These are phyloP conservation scores for Habrosyne pyritoides DNA, from an alignment of 2,888 invertebrate genomes.

Conservation along the genomic window DNA sequence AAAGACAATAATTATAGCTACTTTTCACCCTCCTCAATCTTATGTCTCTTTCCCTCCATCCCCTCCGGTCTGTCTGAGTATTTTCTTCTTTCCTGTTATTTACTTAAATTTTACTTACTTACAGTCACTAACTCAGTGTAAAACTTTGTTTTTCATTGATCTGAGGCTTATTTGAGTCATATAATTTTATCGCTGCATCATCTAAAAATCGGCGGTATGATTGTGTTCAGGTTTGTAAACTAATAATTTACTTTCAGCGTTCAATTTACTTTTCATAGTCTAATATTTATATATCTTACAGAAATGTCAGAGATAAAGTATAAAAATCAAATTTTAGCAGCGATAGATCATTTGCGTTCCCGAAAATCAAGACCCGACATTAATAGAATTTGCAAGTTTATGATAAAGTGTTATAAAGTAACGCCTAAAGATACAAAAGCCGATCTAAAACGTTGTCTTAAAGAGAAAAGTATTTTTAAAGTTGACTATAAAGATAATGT, in stretches of 20 bases:
- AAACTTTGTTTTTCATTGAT: no score
- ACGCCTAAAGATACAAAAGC: slow-evolving; percentile 87
- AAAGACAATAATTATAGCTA: no score
- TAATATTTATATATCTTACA: slow-evolving; percentile 46
- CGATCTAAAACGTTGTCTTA: slow-evolving; percentile 89
- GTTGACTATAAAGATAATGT: slow-evolving; percentile 94
- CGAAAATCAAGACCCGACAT: slow-evolving; percentile 94
- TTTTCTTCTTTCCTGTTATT: no score
- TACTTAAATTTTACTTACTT: no score
- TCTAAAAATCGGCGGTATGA: slow-evolving; percentile 72
- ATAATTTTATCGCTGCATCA: slow-evolving; percentile 26
- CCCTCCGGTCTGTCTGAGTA: no score
- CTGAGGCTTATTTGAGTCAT: no score
- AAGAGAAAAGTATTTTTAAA: slow-evolving; percentile 89
- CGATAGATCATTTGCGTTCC: slow-evolving; percentile 92
- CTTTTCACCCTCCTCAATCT: no score
- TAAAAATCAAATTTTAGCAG: slow-evolving; percentile 90
- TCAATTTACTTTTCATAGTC: slow-evolving; percentile 18
- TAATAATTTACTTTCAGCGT: slow-evolving; percentile 10
- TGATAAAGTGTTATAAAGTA: slow-evolving; percentile 89
- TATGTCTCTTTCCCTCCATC: no score
- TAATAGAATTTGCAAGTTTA: slow-evolving; percentile 91
- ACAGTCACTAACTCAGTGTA: no score
- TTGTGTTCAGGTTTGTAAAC: slow-evolving; percentile 63
- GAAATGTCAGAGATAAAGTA: slow-evolving; percentile 86